Evolutionary conservation across 2,113 vertebrate species (phyloP), one percentile per base, ranked within the genome.

Genomic region (Antigone vipio): DNA sequence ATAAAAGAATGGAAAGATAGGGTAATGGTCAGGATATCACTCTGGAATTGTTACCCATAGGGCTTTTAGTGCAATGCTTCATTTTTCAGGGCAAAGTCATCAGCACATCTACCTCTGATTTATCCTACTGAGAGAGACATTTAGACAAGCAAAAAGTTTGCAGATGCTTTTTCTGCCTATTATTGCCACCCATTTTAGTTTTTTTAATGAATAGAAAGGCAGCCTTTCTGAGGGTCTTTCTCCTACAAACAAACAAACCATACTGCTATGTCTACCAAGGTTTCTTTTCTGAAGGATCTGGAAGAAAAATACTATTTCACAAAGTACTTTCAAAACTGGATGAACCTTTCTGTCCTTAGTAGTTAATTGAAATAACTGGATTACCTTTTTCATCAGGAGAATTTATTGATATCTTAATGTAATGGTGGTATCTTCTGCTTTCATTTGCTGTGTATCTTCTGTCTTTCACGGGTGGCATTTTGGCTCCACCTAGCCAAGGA

Each of bases 391-490:
- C 11, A 58, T 58, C 13, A 12, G 60, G 30, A 82, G 47, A 63
- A 53, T 66, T 42, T 64, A 34, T 9, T 52, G 32, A 19, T 16
- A 9, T 59, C 15, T 60, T 56, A 22, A 27, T 47, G 6, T 34
- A 58, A 5, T 45, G 62, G 19, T 53, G 14, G 1, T 60, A 23
- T 82, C 12, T 87, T 86, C 40, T 74, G 12, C 30, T 69, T 75
- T 67, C 20, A 15, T 49, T 88, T 86, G 19, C 42, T 79, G 13
- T 50, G 9, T 59, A 14, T 80, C 22, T 76, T 88, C 20, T 72
- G 0, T 50, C 21, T 85, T 69, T 16, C 32, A n/a, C 0, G 0
- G 15, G 50, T 64, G 5, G 2, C 0, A 0, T 56, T 77, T 74
- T 66, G 50, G 26, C 22, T 78, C 19, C 40, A 34, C 30, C 30